phyloP scores from a whole-genome alignment of 2,797 vertebrate species.

The Telmatherina bonti region DNA sequence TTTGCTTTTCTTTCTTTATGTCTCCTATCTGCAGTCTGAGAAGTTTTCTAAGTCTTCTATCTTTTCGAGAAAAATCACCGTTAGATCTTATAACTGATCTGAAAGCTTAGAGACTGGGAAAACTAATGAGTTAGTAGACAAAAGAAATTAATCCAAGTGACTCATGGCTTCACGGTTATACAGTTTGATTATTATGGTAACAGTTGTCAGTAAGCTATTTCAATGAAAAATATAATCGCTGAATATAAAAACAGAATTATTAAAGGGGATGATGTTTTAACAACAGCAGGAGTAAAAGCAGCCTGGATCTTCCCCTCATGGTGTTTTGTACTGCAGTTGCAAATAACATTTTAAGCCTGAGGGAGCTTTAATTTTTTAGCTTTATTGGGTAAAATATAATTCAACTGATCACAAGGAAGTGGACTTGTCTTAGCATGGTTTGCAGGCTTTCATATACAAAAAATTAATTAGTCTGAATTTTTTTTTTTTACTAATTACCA shows the following conservation, averaged over 20 bases:
- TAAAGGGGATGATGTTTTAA: not conserved
- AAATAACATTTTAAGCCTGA: conserved; percentile 4
- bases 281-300: not conserved
- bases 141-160: not conserved
- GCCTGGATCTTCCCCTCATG: not conserved
- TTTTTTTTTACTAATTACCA: not conserved
- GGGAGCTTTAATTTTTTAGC: not conserved
- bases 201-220: not conserved
- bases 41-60: not conserved
- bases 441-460: not conserved
- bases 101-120: not conserved
- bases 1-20: not conserved
- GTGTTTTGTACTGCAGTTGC: not conserved
- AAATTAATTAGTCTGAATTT: not conserved
- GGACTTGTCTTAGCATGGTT: not conserved
- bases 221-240: not conserved
- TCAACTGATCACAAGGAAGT: not conserved
- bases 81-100: not conserved
- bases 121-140: not conserved
- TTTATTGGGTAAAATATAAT: not conserved
- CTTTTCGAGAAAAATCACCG: not conserved
- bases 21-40: not conserved
- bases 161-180: not conserved
- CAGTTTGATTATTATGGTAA: not conserved
- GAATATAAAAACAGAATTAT: not conserved